phyloP scores from a whole-genome alignment of 2,888 invertebrate species.

The Lordiphosa fenestrarum region DNA sequence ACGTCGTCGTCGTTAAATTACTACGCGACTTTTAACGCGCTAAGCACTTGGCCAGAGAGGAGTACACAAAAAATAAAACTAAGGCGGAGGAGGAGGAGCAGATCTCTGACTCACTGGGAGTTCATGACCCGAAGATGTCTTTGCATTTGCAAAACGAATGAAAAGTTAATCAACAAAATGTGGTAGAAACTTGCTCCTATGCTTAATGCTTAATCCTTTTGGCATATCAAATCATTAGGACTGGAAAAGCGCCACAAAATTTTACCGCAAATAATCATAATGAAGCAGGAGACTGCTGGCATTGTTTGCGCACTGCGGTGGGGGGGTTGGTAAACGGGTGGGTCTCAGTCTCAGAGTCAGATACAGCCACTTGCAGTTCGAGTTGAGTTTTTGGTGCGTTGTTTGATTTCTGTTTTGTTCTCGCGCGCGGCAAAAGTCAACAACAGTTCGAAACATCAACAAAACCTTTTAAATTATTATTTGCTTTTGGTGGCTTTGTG shows the following conservation, averaged over 20 bases:
- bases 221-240: slow-evolving; percentile 78
- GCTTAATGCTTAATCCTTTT: slow-evolving; percentile 80
- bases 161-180: slow-evolving; percentile 73
- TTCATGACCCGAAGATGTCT: slow-evolving; percentile 60
- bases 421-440: slow-evolving; percentile 76
- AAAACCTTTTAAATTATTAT: slow-evolving; percentile 74
- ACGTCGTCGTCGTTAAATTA: slow-evolving; percentile 70
- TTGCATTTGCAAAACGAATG: slow-evolving; percentile 71
- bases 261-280: slow-evolving; percentile 77
- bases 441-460: slow-evolving; percentile 75
- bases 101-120: slow-evolving; percentile 36
- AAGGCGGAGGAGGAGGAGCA: slow-evolving; percentile 20
- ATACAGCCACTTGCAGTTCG: slow-evolving; percentile 58
- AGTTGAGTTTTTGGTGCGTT: slow-evolving; percentile 39
- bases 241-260: slow-evolving; percentile 65
- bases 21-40: slow-evolving; percentile 65
- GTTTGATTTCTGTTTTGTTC: slow-evolving; percentile 70
- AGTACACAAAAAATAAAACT: slow-evolving; percentile 6
- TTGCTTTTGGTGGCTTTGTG: slow-evolving; percentile 69
- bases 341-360: slow-evolving; percentile 18
- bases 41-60: slow-evolving; percentile 47
- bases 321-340: slow-evolving; percentile 34
- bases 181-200: slow-evolving; percentile 41
- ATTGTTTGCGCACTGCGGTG: slow-evolving; percentile 45
- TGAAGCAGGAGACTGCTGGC: slow-evolving; percentile 46